These are phyloP conservation scores for Lasioglossum pauxillum DNA, from an alignment of 2,888 invertebrate species.

Conservation along the genomic window DNA sequence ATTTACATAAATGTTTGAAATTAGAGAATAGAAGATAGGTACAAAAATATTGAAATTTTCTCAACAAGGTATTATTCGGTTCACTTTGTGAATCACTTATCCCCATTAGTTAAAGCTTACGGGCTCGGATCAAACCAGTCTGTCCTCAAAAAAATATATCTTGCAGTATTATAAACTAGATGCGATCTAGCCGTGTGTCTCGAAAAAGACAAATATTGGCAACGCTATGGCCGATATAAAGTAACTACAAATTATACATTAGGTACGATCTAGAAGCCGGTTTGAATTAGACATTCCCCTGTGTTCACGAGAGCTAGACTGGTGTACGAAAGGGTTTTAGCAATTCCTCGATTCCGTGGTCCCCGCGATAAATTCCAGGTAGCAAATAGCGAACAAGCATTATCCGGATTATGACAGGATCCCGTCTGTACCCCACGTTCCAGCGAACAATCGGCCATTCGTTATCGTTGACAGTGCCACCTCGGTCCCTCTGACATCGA, in stretches of 20 bases:
- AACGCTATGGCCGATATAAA: neutral
- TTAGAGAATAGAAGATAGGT: neutral
- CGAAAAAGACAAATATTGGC: neutral
- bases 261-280: neutral
- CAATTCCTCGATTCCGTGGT: neutral
- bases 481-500: conserved; percentile 17
- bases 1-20: neutral
- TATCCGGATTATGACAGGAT: conserved; percentile 5
- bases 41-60: neutral
- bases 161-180: neutral
- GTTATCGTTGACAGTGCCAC: neutral
- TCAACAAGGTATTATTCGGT: too few species aligned
- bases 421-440: neutral
- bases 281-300: neutral
- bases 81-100: too few species aligned
- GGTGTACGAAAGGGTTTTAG: neutral
- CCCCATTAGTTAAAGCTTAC: too few species aligned
- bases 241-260: neutral
- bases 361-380: conserved; percentile 14
- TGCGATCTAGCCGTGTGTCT: neutral
- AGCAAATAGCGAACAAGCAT: conserved; percentile 12
- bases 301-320: neutral
- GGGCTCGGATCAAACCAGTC: too few species aligned
- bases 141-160: neutral
- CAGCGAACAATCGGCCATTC: neutral